Percentiles rank a stretch among this genome's conserved stretches.
Evolutionary conservation across 2,888 invertebrate species (phyloP).

Genomic region (Eristalis pertinax): DNA sequence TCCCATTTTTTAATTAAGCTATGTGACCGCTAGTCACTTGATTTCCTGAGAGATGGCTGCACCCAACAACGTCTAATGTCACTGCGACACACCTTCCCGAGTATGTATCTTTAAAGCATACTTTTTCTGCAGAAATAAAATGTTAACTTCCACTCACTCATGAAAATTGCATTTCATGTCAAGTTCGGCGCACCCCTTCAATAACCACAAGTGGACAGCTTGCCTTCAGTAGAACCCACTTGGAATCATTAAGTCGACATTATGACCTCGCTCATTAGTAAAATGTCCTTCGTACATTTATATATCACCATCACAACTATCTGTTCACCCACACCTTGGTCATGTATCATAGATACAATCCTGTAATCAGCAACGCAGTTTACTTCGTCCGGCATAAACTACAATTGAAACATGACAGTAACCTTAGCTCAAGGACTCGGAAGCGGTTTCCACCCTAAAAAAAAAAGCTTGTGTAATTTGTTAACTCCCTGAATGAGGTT

Average conservation of each 20-base stretch:
- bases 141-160: background rate
- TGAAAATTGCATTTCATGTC: background rate
- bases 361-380: conserved; percentile 32
- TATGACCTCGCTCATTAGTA: conserved; percentile 9
- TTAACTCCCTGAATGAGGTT: conserved; percentile 40
- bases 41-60: too few relatives aligned
- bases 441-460: background rate
- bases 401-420: background rate
- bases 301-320: conserved; percentile 23
- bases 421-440: conserved; percentile 16
- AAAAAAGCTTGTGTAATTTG: conserved; percentile 53
- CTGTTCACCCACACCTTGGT: background rate
- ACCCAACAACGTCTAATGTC: too few relatives aligned
- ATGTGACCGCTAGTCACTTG: too few relatives aligned
- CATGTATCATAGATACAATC: conserved; percentile 15
- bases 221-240: conserved; percentile 35
- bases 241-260: conserved; percentile 37
- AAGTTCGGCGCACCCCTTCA: background rate
- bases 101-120: too few relatives aligned
- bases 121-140: background rate
- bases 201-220: conserved; percentile 4
- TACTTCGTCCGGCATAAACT: conserved; percentile 15
- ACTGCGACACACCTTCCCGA: too few relatives aligned
- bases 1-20: too few relatives aligned
- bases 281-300: conserved; percentile 25